phyloP scores from a whole-genome alignment of 2,113 vertebrate species.

The Sphaerodactylus townsendi region DNA sequence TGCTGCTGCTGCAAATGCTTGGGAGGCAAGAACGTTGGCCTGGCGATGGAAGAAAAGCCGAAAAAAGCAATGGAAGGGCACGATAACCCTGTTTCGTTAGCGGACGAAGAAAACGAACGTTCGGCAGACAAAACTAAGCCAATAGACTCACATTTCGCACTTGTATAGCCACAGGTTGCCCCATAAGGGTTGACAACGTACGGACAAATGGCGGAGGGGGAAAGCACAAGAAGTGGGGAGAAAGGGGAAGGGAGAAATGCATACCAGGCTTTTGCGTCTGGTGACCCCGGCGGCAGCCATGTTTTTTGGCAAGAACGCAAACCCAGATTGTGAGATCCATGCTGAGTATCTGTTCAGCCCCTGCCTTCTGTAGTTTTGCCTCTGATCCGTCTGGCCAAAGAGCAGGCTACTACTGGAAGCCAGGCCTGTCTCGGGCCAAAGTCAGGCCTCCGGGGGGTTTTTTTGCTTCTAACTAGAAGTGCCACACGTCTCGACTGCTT shows the following conservation, averaged over 20 bases:
- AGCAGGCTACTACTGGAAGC: neutral
- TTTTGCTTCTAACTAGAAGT: neutral
- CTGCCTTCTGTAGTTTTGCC: neutral
- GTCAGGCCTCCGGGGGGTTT: neutral
- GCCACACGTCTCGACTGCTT: neutral
- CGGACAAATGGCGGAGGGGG: neutral
- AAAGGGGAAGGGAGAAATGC: conserved; percentile 29
- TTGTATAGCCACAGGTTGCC: conserved; percentile 62
- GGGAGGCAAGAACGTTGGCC: conserved; percentile 42
- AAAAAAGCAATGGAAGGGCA: conserved; percentile 75
- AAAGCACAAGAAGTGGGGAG: conserved; percentile 41
- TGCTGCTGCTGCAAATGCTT: conserved; percentile 84
- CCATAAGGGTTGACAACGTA: neutral
- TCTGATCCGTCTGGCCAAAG: neutral
- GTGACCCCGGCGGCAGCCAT: neutral
- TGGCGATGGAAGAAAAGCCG: conserved; percentile 55
- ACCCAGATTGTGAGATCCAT: neutral
- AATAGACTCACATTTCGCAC: conserved; percentile 53
- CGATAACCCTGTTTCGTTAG: conserved; percentile 77
- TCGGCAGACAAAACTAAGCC: conserved; percentile 25
- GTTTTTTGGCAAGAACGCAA: neutral
- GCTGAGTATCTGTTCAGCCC: neutral
- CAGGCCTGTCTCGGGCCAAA: too few species aligned
- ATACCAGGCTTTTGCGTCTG: conserved; percentile 41
- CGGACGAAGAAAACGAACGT: conserved; percentile 53